Base-by-base conservation (phyloP, 2,113 vertebrate genomes). In the Mirza zaza region DNA sequence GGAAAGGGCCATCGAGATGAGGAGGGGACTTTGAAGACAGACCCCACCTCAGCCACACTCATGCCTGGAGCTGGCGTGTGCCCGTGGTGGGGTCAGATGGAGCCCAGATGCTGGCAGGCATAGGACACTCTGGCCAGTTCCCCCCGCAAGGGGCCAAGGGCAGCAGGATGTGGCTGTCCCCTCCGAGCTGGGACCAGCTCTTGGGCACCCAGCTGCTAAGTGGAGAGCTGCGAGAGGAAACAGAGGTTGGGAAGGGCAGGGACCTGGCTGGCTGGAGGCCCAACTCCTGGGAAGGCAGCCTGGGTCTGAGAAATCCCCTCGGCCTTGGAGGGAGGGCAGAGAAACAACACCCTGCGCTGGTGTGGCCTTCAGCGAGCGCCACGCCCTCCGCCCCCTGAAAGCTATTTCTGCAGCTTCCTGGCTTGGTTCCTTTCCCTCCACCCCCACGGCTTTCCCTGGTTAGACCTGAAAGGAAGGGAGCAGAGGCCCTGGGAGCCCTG, bases 351-450 rank as follows among this genome's bases (percentile, higher is more conserved):
- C 77, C 25, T 0, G 3, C 0, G 13, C 36, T 4, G 20, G 59
- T 15, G 20, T 0, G 70, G 73, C 67, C 39, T 81, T 25, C 63
- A 11, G 82, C 3, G 34, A 27, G 52, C 77, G 13, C 94, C 75
- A n/a, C 21, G 0, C 90, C 90, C 90, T 75, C 79, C 39, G 1
- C 57, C 81, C 85, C 87, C 86, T 55, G 52, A 61, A 17, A 91
- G 87, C 96, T 89, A 82, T 94, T 96, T 96, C 90, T 87, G 87
- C 79, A 50, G 79, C 87, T 95, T 87, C 36, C 68, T 48, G 89
- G 23, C 50, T 61, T 0, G 18, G 27, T 52, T 57, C 50, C 67
- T 71, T 52, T 29, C 4, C 1, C 55, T 48, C 82, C 4, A 23
- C 67, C 73, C 32, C 92, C 65, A 34, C 39, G 17, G 48, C 52